Evolutionary conservation across 2,113 vertebrate species (phyloP).

Genomic region (Malaclemys terrapin): DNA sequence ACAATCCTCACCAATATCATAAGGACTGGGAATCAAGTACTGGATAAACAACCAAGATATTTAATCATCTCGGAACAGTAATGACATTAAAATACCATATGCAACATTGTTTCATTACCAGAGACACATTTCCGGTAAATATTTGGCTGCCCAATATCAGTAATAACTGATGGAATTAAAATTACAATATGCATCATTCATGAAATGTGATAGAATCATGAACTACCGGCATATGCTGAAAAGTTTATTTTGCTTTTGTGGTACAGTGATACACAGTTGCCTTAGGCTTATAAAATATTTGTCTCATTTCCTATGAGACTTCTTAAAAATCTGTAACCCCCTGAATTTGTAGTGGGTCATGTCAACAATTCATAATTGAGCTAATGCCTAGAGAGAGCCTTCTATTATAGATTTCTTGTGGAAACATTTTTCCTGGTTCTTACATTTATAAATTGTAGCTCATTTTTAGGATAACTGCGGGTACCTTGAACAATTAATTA

Average conservation of each 20-base stretch:
- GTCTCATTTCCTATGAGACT: background rate
- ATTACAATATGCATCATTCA: background rate
- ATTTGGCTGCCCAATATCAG: background rate
- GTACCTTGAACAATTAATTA: background rate
- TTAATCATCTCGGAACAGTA: slow-evolving; percentile 9
- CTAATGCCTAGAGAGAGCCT: background rate
- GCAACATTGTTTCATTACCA: slow-evolving; percentile 1
- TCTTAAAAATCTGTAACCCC: background rate
- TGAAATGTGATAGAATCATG: background rate
- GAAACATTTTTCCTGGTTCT: background rate
- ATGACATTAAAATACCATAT: background rate
- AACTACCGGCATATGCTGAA: background rate
- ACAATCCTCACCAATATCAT: background rate
- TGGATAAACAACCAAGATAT: slow-evolving; percentile 14
- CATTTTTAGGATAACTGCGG: background rate
- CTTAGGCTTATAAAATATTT: background rate
- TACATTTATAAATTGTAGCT: background rate
- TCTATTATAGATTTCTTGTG: background rate
- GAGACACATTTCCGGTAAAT: background rate
- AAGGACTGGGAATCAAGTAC: background rate
- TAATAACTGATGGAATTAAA: background rate
- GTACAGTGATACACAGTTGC: background rate
- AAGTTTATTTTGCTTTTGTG: background rate
- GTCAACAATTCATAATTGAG: background rate
- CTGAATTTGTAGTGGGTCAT: background rate